Conservation (phyloP, 2,888 invertebrate species). For the Gastrophysa polygoni region DNA sequence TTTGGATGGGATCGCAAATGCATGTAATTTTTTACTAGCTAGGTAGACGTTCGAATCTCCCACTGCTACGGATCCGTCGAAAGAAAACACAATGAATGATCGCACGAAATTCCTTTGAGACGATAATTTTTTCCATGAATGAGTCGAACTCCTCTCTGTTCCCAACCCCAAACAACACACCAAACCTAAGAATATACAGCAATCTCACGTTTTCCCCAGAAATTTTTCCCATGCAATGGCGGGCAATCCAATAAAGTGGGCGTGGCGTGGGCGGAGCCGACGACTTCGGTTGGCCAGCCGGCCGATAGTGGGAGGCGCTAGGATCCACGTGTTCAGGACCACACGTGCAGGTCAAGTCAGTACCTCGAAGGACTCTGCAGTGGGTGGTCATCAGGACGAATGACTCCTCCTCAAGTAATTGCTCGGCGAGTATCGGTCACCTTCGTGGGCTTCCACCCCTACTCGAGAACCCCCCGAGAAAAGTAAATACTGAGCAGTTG, state of each 20-base stretch:
- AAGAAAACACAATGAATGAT: slow-evolving; percentile 15
- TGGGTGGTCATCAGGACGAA: slow-evolving; percentile 53
- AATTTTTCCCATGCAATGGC: slow-evolving; percentile 52
- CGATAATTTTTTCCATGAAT: slow-evolving; percentile 12
- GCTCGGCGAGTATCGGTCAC: slow-evolving; percentile 49
- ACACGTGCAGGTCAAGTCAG: slow-evolving; percentile 53
- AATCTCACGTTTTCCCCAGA: slow-evolving; percentile 23
- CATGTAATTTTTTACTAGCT: too few relatives aligned
- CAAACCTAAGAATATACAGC: slow-evolving; percentile 21
- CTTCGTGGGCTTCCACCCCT: slow-evolving; percentile 52
- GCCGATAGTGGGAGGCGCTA: slow-evolving; percentile 41
- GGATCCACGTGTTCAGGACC: slow-evolving; percentile 53
- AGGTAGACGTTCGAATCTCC: too few relatives aligned
- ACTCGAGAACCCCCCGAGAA: slow-evolving; percentile 52
- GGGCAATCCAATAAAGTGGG: slow-evolving; percentile 45
- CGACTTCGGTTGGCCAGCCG: slow-evolving; percentile 44
- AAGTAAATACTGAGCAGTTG: slow-evolving; percentile 52
- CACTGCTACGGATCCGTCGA: not conserved
- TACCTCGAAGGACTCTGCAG: slow-evolving; percentile 53
- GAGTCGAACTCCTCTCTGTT: slow-evolving; percentile 18
- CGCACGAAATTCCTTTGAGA: slow-evolving; percentile 3
- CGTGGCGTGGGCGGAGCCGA: slow-evolving; percentile 46
- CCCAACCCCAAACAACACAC: slow-evolving; percentile 18
- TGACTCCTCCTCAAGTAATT: slow-evolving; percentile 52
- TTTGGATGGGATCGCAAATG: too few relatives aligned